A percentile compares a stretch with the other conserved stretches of the same genome.
These are phyloP conservation scores for Zeugodacus cucurbitae DNA, from an alignment of 1,140 invertebrate species.

Conservation along the genomic window DNA sequence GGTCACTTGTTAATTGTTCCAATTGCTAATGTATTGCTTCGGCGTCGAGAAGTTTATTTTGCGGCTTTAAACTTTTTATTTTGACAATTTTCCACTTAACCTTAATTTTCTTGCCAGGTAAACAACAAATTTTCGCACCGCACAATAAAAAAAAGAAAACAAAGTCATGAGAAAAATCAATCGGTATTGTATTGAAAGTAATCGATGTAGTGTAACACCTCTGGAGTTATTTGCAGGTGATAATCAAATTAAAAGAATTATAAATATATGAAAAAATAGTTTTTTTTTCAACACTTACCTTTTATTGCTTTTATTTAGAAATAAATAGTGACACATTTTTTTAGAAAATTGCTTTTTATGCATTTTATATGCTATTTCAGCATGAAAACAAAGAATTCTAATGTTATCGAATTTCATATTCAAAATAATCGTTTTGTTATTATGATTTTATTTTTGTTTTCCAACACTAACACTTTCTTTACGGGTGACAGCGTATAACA, in stretches of 20 bases:
- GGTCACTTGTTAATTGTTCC: not conserved
- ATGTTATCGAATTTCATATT: too few relatives aligned
- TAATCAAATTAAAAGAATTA: too few relatives aligned
- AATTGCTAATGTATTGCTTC: not conserved
- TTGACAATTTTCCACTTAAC: slow-evolving; percentile 25
- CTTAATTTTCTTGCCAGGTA: slow-evolving; percentile 25
- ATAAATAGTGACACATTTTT: too few relatives aligned
- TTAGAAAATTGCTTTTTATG: too few relatives aligned
- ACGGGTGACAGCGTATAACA: not conserved
- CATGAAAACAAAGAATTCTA: too few relatives aligned
- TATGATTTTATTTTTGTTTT: not conserved
- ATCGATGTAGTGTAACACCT: not conserved
- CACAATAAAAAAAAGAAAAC: slow-evolving; percentile 13
- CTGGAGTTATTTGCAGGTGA: not conserved
- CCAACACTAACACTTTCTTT: not conserved
- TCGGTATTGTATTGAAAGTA: not conserved
- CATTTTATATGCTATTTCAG: too few relatives aligned
- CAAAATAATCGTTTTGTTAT: not conserved
- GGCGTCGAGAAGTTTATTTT: not conserved
- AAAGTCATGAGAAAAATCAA: not conserved
- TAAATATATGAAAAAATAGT: too few relatives aligned
- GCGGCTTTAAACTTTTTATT: not conserved
- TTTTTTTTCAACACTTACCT: too few relatives aligned
- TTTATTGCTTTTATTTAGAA: too few relatives aligned
- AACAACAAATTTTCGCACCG: slow-evolving; percentile 33